Base-by-base conservation (phyloP, 2,888 invertebrate genomes). In the Digitonthophagus gazella region DNA sequence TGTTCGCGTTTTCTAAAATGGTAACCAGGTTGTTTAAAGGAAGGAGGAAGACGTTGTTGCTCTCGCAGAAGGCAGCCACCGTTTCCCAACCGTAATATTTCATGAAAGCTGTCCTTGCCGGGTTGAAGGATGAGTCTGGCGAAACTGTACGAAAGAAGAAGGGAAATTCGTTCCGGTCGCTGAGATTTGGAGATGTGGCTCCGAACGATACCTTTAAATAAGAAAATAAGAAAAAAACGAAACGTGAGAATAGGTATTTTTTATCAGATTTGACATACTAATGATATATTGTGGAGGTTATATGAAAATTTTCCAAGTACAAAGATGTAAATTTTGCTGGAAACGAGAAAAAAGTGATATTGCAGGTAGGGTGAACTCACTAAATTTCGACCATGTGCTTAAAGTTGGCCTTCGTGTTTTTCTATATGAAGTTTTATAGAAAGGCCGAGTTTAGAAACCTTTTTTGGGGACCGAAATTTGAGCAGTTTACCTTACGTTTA, bases 91-190 rank as follows among this genome's bases (percentile, higher is more conserved):
- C 88, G 78, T 92, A 92, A 78, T 90, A 78, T 64, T 90, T 89
- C 76, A 96, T 91, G 78, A 96, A 92, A 22, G 93, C 91, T 67
- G 93, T 90, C 76, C 95, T 87, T 1, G 96, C 96, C 0, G 90
- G 88, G 80, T 96, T 95, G 82, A 96, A 94, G 0, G 96, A 94
- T 0, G 95, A 93, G 80, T 96, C 95, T 0, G 95, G 95, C 0
- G 95, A 92, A 0, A 94, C 93, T 0, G 96, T 94, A 55, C 96
- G 88, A 83, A 93, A 93, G 86, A 96, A 96, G 55, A 94, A 87
- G 1, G 95, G 95, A 81, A 93, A 96, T 82, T 95, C 94, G 54
- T 90, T 90, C 19, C 95, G 87, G 83, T 96, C 95, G 75, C 95
- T 95, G 67, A 96, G 86, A 0, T 93, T 93, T 14, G 96, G 96